A percentile compares a stretch with the other conserved stretches of the same genome.
phyloP scores from a whole-genome alignment of 2,113 vertebrate species.

The Merops nubicus region DNA sequence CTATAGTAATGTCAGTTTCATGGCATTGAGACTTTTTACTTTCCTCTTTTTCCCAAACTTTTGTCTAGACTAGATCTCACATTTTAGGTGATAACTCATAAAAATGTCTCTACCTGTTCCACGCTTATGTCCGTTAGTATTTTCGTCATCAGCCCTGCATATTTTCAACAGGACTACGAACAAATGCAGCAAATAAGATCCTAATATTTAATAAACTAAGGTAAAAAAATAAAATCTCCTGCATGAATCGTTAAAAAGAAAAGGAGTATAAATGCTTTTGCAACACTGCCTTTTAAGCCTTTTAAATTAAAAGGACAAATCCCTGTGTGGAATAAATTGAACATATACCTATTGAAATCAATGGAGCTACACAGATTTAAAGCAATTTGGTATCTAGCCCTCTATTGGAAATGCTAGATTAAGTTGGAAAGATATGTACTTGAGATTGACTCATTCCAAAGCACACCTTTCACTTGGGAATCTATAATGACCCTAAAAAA shows the following conservation, averaged over 20 bases:
- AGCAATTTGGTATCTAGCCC: conserved; percentile 14
- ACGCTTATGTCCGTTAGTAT: neutral
- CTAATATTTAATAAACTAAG: neutral
- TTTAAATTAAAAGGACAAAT: conserved; percentile 26
- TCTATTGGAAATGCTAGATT: conserved; percentile 38
- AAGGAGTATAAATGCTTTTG: neutral
- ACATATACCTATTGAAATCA: conserved; percentile 15
- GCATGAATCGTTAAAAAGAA: neutral
- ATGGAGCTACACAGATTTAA: conserved; percentile 32
- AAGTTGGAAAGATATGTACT: conserved; percentile 2
- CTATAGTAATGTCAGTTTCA: neutral
- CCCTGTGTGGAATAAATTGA: neutral
- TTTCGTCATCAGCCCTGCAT: neutral
- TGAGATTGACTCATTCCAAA: conserved; percentile 13
- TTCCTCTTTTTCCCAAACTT: neutral
- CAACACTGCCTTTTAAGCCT: neutral
- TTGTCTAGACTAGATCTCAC: neutral
- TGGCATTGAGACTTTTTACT: neutral
- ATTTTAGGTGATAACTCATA: neutral
- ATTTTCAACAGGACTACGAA: neutral
- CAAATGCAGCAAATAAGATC: neutral
- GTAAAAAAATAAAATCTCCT: neutral
- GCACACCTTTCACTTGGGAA: neutral
- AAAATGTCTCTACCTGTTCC: neutral
- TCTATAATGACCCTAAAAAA: neutral